Conservation (phyloP, 2,888 invertebrate genomes). For the Dorcus parallelipipedus region DNA sequence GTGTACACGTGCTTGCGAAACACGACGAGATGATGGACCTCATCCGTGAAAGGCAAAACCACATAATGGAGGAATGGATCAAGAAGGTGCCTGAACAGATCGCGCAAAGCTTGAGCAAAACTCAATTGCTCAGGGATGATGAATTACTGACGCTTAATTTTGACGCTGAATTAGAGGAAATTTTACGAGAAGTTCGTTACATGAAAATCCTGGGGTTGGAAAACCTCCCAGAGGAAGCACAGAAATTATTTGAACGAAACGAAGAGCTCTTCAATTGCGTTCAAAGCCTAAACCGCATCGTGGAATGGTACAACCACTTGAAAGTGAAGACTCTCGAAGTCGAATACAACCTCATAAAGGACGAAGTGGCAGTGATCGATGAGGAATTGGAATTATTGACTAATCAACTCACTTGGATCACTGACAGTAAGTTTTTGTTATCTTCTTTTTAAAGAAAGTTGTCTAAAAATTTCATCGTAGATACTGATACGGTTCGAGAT, state of each 20-base stretch:
- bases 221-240: slow-evolving; percentile 57
- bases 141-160: slow-evolving; percentile 63
- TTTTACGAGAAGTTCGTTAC: slow-evolving; percentile 80
- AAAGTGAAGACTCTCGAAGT: slow-evolving; percentile 68
- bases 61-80: slow-evolving; percentile 69
- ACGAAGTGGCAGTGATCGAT: slow-evolving; percentile 76
- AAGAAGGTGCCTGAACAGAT: slow-evolving; percentile 63
- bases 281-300: slow-evolving; percentile 54
- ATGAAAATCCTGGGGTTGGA: slow-evolving; percentile 53
- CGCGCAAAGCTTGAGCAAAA: slow-evolving; percentile 58
- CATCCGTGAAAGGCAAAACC: slow-evolving; percentile 60
- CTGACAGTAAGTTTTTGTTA: slow-evolving; percentile 61
- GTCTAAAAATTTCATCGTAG: slow-evolving; percentile 35
- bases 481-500: slow-evolving; percentile 66
- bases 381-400: slow-evolving; percentile 65
- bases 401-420: slow-evolving; percentile 73
- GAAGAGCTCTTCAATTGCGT: slow-evolving; percentile 60
- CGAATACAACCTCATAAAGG: slow-evolving; percentile 73
- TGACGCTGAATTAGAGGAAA: slow-evolving; percentile 63
- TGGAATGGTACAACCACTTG: slow-evolving; percentile 81
- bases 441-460: slow-evolving; percentile 22
- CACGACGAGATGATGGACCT: slow-evolving; percentile 65
- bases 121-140: slow-evolving; percentile 58
- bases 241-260: slow-evolving; percentile 62
- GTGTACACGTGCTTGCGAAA: slow-evolving; percentile 55